Conservation (phyloP, 1,140 invertebrate species). For the Lepidotrigona ventralis region DNA sequence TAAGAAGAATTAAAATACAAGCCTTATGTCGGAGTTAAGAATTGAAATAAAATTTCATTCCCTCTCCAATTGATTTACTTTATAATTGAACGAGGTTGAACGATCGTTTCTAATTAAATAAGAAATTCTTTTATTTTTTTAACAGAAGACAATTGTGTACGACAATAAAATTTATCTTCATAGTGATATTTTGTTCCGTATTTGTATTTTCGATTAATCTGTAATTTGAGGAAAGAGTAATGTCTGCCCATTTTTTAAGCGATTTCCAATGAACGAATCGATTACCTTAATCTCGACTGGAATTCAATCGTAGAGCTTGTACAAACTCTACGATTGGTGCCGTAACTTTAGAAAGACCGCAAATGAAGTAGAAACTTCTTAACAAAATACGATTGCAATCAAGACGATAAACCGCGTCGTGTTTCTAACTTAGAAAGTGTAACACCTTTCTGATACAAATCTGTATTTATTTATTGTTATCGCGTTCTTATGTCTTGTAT, state of each 20-base stretch:
- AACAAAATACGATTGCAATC: conserved; percentile 57
- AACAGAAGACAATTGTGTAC: not conserved
- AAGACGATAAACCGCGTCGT: conserved; percentile 25
- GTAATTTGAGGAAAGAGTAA: not conserved
- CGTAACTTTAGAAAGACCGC: conserved; percentile 18
- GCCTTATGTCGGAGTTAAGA: not conserved
- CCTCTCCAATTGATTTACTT: not conserved
- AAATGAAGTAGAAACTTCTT: conserved; percentile 40
- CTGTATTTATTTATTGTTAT: not conserved
- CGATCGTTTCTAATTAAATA: too few relatives aligned
- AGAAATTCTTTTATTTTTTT: not conserved
- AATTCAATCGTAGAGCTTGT: conserved; percentile 18
- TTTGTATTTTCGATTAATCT: not conserved
- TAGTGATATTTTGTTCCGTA: not conserved
- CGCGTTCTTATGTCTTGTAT: not conserved
- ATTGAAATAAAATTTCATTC: not conserved
- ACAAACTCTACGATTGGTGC: not conserved
- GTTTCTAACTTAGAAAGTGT: not conserved
- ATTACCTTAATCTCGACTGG: not conserved
- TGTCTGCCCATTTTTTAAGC: not conserved
- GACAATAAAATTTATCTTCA: not conserved
- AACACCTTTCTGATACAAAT: not conserved
- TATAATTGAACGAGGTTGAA: too few relatives aligned
- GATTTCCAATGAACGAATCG: not conserved
- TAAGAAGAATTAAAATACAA: not conserved